Evolutionary conservation across 2,797 vertebrate genomes (phyloP).

Genomic region (Xiphophorus birchmanni): DNA sequence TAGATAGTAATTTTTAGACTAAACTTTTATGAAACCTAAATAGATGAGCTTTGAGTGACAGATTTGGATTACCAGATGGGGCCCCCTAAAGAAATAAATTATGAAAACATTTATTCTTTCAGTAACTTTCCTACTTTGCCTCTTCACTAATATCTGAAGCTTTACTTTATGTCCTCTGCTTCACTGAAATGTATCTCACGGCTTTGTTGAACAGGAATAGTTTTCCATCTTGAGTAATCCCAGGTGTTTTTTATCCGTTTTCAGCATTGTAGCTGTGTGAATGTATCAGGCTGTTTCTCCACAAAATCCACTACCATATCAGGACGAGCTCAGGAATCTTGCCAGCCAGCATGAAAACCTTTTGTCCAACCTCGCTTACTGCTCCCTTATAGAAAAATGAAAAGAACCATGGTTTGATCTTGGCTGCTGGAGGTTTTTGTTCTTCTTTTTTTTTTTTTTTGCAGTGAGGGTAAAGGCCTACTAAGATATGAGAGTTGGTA

Average conservation of each 20-base stretch:
- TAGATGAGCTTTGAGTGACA: background rate
- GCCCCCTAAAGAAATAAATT: background rate
- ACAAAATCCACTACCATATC: constrained; percentile 68
- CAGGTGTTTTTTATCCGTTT: constrained; percentile 22
- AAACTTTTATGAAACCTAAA: background rate
- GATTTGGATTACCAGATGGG: background rate
- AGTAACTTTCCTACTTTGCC: background rate
- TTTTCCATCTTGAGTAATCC: constrained; percentile 20
- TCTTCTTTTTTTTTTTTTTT: constrained; percentile 18
- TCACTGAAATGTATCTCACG: background rate
- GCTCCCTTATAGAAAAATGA: constrained; percentile 64
- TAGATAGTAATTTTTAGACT: background rate
- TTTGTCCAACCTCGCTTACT: constrained; percentile 9
- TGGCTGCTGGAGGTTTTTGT: constrained; percentile 41
- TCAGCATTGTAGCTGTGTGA: constrained; percentile 27
- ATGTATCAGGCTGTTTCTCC: constrained; percentile 34
- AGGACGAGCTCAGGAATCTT: constrained; percentile 66
- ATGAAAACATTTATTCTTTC: background rate
- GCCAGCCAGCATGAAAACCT: constrained; percentile 59
- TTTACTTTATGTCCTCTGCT: background rate
- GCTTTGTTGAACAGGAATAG: background rate
- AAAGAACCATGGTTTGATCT: constrained; percentile 58
- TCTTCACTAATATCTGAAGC: background rate
- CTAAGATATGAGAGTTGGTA: constrained; percentile 70
- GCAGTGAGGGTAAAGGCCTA: constrained; percentile 51